Evolutionary conservation across 2,113 vertebrate genomes (phyloP), one percentile per base, ranked within the genome.

Genomic region (Rhynchomys soricoides): DNA sequence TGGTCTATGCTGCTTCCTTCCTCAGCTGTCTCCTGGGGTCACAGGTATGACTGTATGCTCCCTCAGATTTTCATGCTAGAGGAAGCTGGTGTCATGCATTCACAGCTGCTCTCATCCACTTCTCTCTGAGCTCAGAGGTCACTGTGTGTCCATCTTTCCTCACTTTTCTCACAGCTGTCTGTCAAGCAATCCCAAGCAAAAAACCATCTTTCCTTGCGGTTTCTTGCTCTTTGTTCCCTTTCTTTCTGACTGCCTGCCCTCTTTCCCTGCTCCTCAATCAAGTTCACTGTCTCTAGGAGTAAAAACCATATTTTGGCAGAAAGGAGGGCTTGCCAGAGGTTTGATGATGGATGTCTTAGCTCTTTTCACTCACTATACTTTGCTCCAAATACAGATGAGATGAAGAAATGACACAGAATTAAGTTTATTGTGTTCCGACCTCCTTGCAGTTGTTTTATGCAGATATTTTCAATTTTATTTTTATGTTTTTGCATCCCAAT

Each of bases 331-430:
- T 48, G 0, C 34, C 34, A n/a, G 66, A 81, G n/a, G n/a, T 70
- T 31, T 31, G 3, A 31, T 0, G 48, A 64, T 17, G 19, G 13
- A 13, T 3, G 3, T 13, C 13, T 2, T 68, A 5, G 37, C 34
- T 64, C 45, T 48, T 3, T 34, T 52, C 5, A 34, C 12, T 24
- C 15, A 48, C 6, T 1, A 0, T 0, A 13, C 16, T 29, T 57
- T 34, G n/a, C 66, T 79, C 66, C 73, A 64, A 34, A 40, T 3
- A 34, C 4, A 37, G 45, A n/a, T 68, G 45, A 45, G 37, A 55
- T 0, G 2, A 1, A 19, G 29, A 57, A 37, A 40, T 4, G 21
- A 45, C 52, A 55, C 12, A 0, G 0, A 68, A 64, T 24, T 19
- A 16, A 86, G 52, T 19, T 64, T 50, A 34, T 86, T 52, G n/a